phyloP scores from a whole-genome alignment of 2,888 invertebrate species.

The Cyclophora punctaria region DNA sequence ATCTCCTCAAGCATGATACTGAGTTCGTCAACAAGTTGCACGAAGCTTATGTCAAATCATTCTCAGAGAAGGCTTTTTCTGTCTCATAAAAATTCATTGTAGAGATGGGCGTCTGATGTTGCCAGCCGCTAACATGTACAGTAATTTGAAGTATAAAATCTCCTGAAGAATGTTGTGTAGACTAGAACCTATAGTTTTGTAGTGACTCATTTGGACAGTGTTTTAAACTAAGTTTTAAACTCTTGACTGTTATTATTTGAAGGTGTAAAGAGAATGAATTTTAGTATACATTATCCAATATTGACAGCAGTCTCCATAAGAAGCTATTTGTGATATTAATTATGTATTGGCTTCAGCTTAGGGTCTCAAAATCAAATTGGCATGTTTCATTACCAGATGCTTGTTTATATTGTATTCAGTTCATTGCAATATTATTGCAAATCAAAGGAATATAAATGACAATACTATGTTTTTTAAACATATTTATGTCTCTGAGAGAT shows the following conservation, averaged over 20 bases:
- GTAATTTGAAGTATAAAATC: constrained; percentile 65
- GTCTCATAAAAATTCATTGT: constrained; percentile 60
- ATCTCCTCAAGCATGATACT: constrained; percentile 89
- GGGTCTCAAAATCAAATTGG: constrained; percentile 33
- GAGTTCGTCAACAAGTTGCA: constrained; percentile 92
- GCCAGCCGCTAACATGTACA: constrained; percentile 56
- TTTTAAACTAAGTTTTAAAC: constrained; percentile 72
- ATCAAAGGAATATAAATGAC: constrained; percentile 36
- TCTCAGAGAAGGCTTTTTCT: constrained; percentile 77
- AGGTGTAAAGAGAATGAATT: constrained; percentile 64
- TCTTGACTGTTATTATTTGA: constrained; percentile 55
- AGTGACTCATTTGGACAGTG: constrained; percentile 59
- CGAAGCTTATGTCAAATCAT: constrained; percentile 93
- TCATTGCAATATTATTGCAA: constrained; percentile 40
- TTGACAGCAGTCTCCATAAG: constrained; percentile 29
- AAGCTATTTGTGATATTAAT: constrained; percentile 62
- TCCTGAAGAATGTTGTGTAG: constrained; percentile 58
- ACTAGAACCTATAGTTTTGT: constrained; percentile 61
- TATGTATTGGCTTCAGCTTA: constrained; percentile 48
- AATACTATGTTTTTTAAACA: constrained; percentile 40
- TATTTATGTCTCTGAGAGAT: constrained; percentile 43
- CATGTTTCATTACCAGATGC: constrained; percentile 21
- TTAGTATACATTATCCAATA: constrained; percentile 46
- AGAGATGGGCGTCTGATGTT: constrained; percentile 36
- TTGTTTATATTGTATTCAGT: constrained; percentile 18